Percentiles rank a stretch among this genome's conserved stretches.
Evolutionary conservation across 2,113 vertebrate species (phyloP).

Genomic region (Paralichthys olivaceus): DNA sequence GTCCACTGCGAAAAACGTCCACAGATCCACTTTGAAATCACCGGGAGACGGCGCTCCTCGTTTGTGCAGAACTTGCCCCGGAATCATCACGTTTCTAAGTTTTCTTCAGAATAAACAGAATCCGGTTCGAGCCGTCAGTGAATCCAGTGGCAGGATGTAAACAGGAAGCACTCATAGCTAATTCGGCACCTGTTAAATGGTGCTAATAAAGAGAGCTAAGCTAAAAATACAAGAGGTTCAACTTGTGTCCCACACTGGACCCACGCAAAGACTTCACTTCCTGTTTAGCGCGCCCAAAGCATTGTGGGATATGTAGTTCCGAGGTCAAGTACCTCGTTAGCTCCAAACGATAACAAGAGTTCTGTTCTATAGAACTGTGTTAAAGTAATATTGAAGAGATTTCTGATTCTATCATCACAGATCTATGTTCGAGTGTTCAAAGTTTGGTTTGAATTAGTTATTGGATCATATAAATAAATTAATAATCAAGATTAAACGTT

Average conservation of each 20-base stretch:
- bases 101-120: not conserved
- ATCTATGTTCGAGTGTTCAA: too few species aligned
- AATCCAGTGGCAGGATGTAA: rapidly evolving
- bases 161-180: not conserved
- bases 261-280: not conserved
- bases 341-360: too few species aligned
- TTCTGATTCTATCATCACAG: too few species aligned
- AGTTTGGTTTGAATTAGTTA: too few species aligned
- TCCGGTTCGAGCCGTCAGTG: not conserved
- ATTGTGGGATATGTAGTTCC: not conserved
- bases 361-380: too few species aligned
- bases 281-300: not conserved
- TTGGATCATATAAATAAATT: too few species aligned
- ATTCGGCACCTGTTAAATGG: not conserved
- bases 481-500: too few species aligned
- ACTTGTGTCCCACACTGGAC: too few species aligned
- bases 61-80: not conserved
- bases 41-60: not conserved
- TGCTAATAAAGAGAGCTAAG: not conserved
- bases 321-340: not conserved
- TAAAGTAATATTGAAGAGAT: too few species aligned
- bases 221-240: not conserved
- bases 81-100: not conserved
- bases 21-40: not conserved
- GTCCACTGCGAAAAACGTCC: not conserved